Percentiles rank a stretch among this genome's conserved stretches.
These are phyloP conservation scores for Spodoptera littoralis DNA, from an alignment of 2,888 invertebrate genomes.

Conservation along the genomic window DNA sequence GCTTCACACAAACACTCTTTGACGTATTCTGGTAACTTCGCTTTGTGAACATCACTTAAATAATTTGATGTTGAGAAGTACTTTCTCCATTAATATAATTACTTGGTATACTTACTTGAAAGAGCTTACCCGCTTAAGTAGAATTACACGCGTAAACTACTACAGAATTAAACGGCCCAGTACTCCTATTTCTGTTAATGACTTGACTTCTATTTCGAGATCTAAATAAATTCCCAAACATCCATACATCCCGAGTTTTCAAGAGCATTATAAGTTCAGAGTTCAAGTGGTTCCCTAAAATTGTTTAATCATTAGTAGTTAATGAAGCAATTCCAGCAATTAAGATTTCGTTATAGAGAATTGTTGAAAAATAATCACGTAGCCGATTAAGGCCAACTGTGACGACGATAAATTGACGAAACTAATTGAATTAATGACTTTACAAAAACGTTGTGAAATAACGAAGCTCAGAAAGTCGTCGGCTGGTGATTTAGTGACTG, in stretches of 20 bases:
- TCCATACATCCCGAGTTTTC: constrained; percentile 11
- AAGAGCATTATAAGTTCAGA: constrained; percentile 30
- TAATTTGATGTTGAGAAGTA: too few relatives aligned
- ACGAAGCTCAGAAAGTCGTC: constrained; percentile 5
- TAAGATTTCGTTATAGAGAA: constrained; percentile 50
- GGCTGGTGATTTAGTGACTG: constrained; percentile 10
- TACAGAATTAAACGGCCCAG: constrained; percentile 15
- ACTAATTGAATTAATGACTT: constrained; percentile 52
- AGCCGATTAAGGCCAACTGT: constrained; percentile 53
- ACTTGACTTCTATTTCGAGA: constrained; percentile 21
- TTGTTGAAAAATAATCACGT: constrained; percentile 52
- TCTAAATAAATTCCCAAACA: constrained; percentile 9
- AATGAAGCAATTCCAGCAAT: constrained; percentile 50
- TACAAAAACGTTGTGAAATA: constrained; percentile 35
- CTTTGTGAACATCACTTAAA: too few relatives aligned
- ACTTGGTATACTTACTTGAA: background rate
- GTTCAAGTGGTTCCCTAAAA: constrained; percentile 42
- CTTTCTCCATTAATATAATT: too few relatives aligned
- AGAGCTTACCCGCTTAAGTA: background rate
- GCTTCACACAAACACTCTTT: constrained; percentile 1
- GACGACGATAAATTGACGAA: constrained; percentile 47
- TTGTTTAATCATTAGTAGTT: constrained; percentile 49
- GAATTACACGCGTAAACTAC: background rate
- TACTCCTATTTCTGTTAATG: constrained; percentile 17
- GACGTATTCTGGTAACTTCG: constrained; percentile 1